Base-by-base conservation (phyloP, 1,140 invertebrate genomes). In the Proales similis region DNA sequence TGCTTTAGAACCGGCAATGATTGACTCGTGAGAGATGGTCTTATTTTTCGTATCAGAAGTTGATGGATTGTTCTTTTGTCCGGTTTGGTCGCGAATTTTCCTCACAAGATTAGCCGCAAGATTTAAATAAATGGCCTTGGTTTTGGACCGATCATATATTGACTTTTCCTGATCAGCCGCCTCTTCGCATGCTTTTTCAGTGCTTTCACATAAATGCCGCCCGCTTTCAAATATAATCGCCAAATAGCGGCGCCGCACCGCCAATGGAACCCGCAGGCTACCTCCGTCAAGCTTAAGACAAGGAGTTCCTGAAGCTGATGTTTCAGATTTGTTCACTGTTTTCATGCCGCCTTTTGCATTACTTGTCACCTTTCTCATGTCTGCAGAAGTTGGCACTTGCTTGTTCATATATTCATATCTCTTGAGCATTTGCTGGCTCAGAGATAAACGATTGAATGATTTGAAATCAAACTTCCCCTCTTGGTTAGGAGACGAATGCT, bases 321-420 rank as follows among this genome's bases (percentile, higher is more conserved):
- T 4, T 27, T 57, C 45, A n/a, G 17, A 17, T 42, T 42, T 24
- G 33, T 11, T 24, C 19, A 42, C 19, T 57, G n/a, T 36, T 24
- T 42, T 27, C 19, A 20, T 53, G 33, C 17, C n/a, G 3, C 30
- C 45, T 57, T 57, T 57, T 57, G 27, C n/a, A n/a, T 57, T 57
- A 6, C 39, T n/a, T 57, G 39, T 42, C 1, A 42, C 11, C 20
- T 57, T 36, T 29, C 45, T 57, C 20, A 43, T 42, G 2, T 2
- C 36, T 5, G 51, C 51, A 12, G 20, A 26, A 30, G 51, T 57
- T 4, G 51, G 51, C 12, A 42, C 36, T 26, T 26, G 17, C 9
- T 24, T 57, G 22, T 57, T 57, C 24, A 57, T 29, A 36, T 42
- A 42, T 57, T 57, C 51, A 27, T 57, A 57, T 32, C 51, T 11